phyloP scores from a whole-genome alignment of 2,888 invertebrate genomes.

The Tinea pellionella region DNA sequence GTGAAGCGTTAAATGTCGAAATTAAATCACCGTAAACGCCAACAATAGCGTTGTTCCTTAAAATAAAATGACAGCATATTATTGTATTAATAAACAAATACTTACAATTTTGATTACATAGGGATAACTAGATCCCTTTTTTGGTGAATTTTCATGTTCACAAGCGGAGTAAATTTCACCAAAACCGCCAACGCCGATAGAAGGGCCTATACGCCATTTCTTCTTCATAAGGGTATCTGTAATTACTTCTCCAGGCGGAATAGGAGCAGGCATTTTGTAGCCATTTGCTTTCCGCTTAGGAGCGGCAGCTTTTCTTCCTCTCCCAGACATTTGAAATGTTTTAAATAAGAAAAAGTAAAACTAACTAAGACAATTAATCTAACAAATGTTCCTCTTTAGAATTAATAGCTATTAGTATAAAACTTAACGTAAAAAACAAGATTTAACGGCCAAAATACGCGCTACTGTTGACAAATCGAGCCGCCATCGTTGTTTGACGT shows the following conservation, averaged over 20 bases:
- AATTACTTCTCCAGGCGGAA: constrained; percentile 81
- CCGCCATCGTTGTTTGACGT: not conserved
- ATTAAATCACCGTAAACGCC: no score
- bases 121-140: constrained; percentile 66
- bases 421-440: not conserved
- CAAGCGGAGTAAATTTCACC: constrained; percentile 92
- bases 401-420: not conserved
- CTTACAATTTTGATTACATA: constrained; percentile 86
- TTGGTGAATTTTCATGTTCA: constrained; percentile 63
- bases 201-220: constrained; percentile 86
- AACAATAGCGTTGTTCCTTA: no score
- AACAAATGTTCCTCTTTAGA: not conserved
- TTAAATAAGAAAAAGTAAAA: not conserved
- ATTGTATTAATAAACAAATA: constrained; percentile 22
- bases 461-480: not conserved
- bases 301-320: constrained; percentile 45
- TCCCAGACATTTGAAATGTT: constrained; percentile 34
- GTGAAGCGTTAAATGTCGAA: no score
- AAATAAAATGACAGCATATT: no score
- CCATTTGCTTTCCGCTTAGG: constrained; percentile 51
- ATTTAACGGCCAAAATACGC: not conserved
- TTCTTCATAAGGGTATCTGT: constrained; percentile 78
- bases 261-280: constrained; percentile 75
- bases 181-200: constrained; percentile 93
- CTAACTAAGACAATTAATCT: not conserved